phyloP scores from a whole-genome alignment of 1,140 invertebrate species.

The Leptopilina clavipes region DNA sequence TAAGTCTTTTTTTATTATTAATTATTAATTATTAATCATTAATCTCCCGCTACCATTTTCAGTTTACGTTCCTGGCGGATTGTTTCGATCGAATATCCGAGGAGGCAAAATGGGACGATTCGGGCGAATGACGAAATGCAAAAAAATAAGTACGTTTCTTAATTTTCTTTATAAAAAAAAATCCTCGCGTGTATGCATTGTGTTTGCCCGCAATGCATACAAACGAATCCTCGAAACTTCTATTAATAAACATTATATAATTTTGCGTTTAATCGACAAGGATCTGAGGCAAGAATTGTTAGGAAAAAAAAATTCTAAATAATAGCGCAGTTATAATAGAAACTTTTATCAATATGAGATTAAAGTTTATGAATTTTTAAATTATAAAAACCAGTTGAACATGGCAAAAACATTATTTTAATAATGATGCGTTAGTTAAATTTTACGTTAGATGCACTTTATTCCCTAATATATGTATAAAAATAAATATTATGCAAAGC shows the following conservation, averaged over 20 bases:
- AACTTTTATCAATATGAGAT: neutral
- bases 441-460: constrained; percentile 18
- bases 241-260: too few species aligned
- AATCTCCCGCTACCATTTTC: constrained; percentile 69
- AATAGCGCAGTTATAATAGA: neutral
- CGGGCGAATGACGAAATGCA: constrained; percentile 79
- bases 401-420: neutral
- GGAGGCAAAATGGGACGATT: constrained; percentile 88
- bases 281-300: constrained; percentile 5
- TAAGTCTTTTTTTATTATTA: constrained; percentile 39
- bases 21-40: too few species aligned
- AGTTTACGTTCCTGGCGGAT: constrained; percentile 95
- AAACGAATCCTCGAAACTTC: too few species aligned
- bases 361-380: constrained; percentile 4
- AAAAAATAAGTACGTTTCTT: constrained; percentile 55
- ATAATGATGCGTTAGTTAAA: neutral
- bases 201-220: constrained; percentile 21
- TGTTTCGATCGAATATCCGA: constrained; percentile 96
- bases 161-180: constrained; percentile 45
- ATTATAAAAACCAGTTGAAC: neutral
- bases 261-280: too few species aligned
- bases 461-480: neutral
- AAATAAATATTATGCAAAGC: neutral
- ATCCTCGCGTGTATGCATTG: constrained; percentile 34
- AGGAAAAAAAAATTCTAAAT: neutral